phyloP scores from a whole-genome alignment of 2,888 invertebrate genomes.

The Dynastes tityus region DNA sequence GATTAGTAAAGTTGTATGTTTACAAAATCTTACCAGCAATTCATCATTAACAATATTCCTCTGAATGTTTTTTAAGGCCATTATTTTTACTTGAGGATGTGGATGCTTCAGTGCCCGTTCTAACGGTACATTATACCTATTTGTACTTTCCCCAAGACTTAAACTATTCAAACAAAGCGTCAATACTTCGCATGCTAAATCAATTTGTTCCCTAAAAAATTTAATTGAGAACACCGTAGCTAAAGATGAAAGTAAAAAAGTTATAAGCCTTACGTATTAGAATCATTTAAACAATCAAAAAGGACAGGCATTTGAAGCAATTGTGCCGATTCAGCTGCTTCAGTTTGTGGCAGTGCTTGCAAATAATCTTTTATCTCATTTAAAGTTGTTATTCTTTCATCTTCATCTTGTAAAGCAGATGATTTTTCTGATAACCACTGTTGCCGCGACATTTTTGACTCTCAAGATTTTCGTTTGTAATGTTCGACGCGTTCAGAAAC shows the following conservation, averaged over 20 bases:
- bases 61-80: slow-evolving; percentile 78
- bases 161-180: slow-evolving; percentile 78
- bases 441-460: slow-evolving; percentile 66
- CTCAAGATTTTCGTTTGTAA: neutral
- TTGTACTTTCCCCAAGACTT: slow-evolving; percentile 75
- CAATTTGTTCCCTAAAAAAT: slow-evolving; percentile 73
- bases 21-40: slow-evolving; percentile 62
- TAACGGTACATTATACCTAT: slow-evolving; percentile 75
- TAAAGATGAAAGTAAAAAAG: neutral
- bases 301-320: slow-evolving; percentile 75
- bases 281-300: slow-evolving; percentile 77
- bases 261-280: slow-evolving; percentile 67
- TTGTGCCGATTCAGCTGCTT: slow-evolving; percentile 68
- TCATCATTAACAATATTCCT: slow-evolving; percentile 63
- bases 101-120: slow-evolving; percentile 78
- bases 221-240: slow-evolving; percentile 56
- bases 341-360: slow-evolving; percentile 66
- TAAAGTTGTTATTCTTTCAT: slow-evolving; percentile 69
- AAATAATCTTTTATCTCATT: slow-evolving; percentile 71
- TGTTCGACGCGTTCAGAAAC: neutral
- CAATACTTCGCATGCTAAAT: slow-evolving; percentile 78
- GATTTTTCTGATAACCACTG: slow-evolving; percentile 72
- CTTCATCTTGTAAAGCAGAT: slow-evolving; percentile 69
- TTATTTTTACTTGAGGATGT: slow-evolving; percentile 75
- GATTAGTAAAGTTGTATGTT: slow-evolving; percentile 70